These are phyloP conservation scores for Mesochorus sp. DNA, from an alignment of 2,888 invertebrate species.

Conservation along the genomic window DNA sequence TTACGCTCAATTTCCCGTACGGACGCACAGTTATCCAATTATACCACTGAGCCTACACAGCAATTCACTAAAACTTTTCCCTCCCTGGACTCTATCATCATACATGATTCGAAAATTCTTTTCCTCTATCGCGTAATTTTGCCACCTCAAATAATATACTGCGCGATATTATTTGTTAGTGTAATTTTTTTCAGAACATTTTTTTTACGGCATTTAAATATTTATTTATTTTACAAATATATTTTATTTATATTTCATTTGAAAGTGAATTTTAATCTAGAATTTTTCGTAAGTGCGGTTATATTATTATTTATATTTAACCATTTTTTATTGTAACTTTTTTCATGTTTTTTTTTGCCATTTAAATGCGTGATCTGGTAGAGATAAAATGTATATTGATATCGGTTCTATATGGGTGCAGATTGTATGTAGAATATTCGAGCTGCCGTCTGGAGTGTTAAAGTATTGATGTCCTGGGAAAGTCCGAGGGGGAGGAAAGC, in stretches of 20 bases:
- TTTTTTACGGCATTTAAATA: too few relatives aligned
- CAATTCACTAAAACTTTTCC: constrained; percentile 62
- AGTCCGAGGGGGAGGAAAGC: constrained; percentile 60
- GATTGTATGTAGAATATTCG: constrained; percentile 8
- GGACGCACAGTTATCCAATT: constrained; percentile 66
- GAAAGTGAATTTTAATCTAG: too few relatives aligned
- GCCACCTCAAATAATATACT: too few relatives aligned
- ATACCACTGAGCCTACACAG: constrained; percentile 59
- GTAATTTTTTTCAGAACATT: too few relatives aligned
- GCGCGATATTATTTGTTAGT: too few relatives aligned
- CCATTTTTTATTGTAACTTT: too few relatives aligned
- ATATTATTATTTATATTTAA: too few relatives aligned
- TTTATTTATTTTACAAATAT: too few relatives aligned
- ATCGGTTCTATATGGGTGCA: neutral
- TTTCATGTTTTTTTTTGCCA: neutral
- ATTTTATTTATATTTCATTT: too few relatives aligned
- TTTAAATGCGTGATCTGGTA: neutral
- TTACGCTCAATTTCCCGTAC: constrained; percentile 67
- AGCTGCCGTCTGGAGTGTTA: constrained; percentile 40
- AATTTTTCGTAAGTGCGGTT: too few relatives aligned
- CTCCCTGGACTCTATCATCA: too few relatives aligned
- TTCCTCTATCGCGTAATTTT: too few relatives aligned
- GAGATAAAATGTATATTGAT: neutral
- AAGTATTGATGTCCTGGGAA: constrained; percentile 77
- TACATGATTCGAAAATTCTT: neutral